These are phyloP conservation scores for Dendrolimus punctatus DNA, from an alignment of 1,140 invertebrate species.

Conservation along the genomic window DNA sequence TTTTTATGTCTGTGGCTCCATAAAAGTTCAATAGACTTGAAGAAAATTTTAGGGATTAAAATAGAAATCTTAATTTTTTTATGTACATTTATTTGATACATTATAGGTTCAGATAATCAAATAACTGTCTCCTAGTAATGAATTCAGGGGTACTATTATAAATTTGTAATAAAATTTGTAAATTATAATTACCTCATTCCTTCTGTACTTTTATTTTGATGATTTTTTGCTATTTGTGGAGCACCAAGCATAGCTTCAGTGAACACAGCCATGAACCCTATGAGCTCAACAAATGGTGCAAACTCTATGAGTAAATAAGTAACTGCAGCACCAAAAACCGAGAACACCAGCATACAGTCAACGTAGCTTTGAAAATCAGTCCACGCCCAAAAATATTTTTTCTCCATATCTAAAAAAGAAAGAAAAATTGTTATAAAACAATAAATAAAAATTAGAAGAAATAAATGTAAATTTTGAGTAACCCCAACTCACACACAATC, in stretches of 20 bases:
- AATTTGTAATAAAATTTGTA: neutral
- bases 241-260: conserved; percentile 97
- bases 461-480: neutral
- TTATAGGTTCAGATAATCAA: too few species aligned
- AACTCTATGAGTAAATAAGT: conserved; percentile 92
- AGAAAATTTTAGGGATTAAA: too few species aligned
- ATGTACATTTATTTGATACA: too few species aligned
- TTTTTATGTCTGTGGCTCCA: too few species aligned
- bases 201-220: conserved; percentile 90
- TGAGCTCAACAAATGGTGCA: conserved; percentile 86
- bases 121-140: too few species aligned
- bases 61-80: too few species aligned
- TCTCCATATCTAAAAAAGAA: conserved; percentile 85
- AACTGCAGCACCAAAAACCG: conserved; percentile 83
- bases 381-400: conserved; percentile 98
- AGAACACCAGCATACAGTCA: conserved; percentile 92
- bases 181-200: conserved; percentile 91
- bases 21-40: too few species aligned
- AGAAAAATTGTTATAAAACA: neutral
- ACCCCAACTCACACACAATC: too few species aligned
- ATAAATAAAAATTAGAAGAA: neutral
- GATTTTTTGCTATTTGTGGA: conserved; percentile 94
- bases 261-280: conserved; percentile 95
- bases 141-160: too few species aligned
- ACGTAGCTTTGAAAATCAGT: conserved; percentile 98